These are phyloP conservation scores for Lepidocolaptes lacrymiger DNA, from an alignment of 2,797 vertebrate species.

Conservation along the genomic window DNA sequence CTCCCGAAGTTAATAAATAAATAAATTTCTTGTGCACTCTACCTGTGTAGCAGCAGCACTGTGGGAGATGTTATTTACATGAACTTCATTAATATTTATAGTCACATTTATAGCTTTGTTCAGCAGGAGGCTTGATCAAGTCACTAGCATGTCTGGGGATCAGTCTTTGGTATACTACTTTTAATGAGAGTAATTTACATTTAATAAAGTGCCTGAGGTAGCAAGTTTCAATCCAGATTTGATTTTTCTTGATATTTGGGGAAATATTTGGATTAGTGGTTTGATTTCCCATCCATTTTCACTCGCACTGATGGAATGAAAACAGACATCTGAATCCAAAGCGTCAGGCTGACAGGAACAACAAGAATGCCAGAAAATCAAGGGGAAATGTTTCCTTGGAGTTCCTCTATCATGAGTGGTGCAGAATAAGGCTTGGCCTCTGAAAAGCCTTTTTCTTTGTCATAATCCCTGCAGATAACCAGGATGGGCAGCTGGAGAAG, in stretches of 20 bases:
- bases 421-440: neutral
- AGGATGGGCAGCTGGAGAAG: neutral
- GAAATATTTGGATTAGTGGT: conserved; percentile 19
- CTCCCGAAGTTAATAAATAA: neutral
- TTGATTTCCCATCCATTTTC: neutral
- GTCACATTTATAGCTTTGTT: conserved; percentile 65
- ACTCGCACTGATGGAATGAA: neutral
- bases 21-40: neutral
- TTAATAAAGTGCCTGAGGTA: conserved; percentile 6
- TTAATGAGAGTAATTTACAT: conserved; percentile 52
- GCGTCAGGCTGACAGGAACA: neutral
- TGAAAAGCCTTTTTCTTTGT: neutral
- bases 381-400: neutral
- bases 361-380: neutral
- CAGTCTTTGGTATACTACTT: conserved; percentile 28
- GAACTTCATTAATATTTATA: conserved; percentile 71
- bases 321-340: neutral
- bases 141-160: conserved; percentile 48
- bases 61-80: conserved; percentile 61
- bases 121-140: conserved; percentile 66
- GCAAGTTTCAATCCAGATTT: neutral
- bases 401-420: neutral
- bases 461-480: neutral
- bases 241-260: neutral
- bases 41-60: conserved; percentile 49